These are phyloP conservation scores for Drosophila mojavensis DNA, from an alignment of 1,140 invertebrate species.

Conservation along the genomic window DNA sequence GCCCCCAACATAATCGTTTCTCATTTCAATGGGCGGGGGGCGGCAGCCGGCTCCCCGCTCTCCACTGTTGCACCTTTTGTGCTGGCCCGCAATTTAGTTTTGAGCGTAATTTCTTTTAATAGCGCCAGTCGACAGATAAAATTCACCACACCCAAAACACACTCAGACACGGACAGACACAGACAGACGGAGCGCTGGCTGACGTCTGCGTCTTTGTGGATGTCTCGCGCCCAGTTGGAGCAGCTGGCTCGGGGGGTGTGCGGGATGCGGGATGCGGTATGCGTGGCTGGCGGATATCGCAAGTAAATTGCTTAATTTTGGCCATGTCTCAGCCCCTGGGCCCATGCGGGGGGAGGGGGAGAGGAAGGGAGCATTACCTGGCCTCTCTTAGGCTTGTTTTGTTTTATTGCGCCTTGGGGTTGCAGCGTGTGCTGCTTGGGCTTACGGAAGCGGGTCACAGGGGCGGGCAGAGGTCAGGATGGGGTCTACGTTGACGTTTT, in stretches of 20 bases:
- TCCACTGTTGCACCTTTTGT: constrained; percentile 57
- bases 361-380: not conserved
- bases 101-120: constrained; percentile 84
- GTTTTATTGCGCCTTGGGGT: constrained; percentile 68
- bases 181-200: constrained; percentile 39
- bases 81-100: constrained; percentile 79
- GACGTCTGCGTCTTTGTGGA: constrained; percentile 43
- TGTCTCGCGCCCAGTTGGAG: constrained; percentile 42
- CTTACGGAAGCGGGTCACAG: not conserved
- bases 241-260: constrained; percentile 47
- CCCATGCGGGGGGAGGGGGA: too few species aligned
- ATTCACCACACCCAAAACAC: constrained; percentile 54
- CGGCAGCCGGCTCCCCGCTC: constrained; percentile 8
- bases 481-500: constrained; percentile 74
- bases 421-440: not conserved
- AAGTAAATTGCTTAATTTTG: constrained; percentile 83
- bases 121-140: constrained; percentile 78
- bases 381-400: constrained; percentile 63
- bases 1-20: constrained; percentile 82
- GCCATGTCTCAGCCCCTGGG: constrained; percentile 54
- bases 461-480: not conserved
- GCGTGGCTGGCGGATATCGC: constrained; percentile 67
- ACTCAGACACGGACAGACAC: constrained; percentile 24
- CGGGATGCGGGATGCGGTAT: constrained; percentile 32
- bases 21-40: constrained; percentile 71